phyloP scores from a whole-genome alignment of 1,140 invertebrate genomes.

The Stenopsyche tienmushanensis region DNA sequence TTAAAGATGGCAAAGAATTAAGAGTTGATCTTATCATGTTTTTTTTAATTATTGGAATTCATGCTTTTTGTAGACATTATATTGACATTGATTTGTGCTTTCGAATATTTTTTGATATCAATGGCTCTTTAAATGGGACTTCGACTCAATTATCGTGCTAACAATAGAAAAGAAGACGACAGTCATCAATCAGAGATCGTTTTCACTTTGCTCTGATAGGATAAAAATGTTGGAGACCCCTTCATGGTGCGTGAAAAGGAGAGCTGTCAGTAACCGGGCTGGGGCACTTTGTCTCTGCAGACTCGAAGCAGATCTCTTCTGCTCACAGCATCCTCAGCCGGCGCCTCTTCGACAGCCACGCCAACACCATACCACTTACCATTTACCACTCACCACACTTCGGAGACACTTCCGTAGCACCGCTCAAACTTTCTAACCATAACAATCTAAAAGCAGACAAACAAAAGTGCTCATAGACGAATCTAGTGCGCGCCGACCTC shows the following conservation, averaged over 20 bases:
- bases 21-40: neutral
- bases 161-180: too few relatives aligned
- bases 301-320: neutral
- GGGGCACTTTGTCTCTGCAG: constrained; percentile 18
- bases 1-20: neutral
- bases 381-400: too few relatives aligned
- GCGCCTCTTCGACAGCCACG: constrained; percentile 1
- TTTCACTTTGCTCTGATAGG: too few relatives aligned
- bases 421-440: neutral
- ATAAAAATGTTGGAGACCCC: constrained; percentile 12
- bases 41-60: neutral
- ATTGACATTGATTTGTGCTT: too few relatives aligned
- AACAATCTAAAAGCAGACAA: neutral
- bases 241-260: constrained; percentile 21
- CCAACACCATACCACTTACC: neutral
- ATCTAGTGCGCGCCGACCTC: neutral
- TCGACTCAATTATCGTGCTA: too few relatives aligned
- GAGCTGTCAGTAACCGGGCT: neutral
- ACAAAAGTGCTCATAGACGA: neutral
- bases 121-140: too few relatives aligned
- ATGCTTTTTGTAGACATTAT: too few relatives aligned
- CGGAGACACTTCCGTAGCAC: neutral
- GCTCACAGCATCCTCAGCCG: constrained; percentile 7
- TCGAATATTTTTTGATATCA: too few relatives aligned
- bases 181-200: too few relatives aligned